Evolutionary conservation across 2,113 vertebrate genomes (phyloP).

Genomic region (Acrocephalus arundinaceus): DNA sequence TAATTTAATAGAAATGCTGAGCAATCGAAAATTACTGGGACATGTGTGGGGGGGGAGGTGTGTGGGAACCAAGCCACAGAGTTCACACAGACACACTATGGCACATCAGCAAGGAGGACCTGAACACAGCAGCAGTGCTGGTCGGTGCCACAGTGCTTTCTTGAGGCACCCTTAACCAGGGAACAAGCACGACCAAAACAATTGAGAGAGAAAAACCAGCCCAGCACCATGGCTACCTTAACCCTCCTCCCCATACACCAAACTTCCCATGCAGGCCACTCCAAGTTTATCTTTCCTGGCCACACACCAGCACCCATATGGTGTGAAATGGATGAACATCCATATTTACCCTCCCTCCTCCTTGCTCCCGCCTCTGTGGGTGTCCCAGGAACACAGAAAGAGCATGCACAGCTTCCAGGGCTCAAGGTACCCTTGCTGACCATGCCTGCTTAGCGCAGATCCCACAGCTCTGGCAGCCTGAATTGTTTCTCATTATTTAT

Average conservation of each 20-base stretch:
- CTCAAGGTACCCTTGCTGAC: conserved; percentile 15
- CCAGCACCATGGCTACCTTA: not conserved
- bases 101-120: not conserved
- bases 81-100: not conserved
- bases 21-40: conserved; percentile 2
- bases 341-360: not conserved
- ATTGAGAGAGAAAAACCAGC: not conserved
- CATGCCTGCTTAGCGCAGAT: not conserved
- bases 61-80: not conserved
- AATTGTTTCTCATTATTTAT: conserved; percentile 68
- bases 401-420: not conserved
- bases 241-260: not conserved
- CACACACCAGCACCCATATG: not conserved
- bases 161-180: not conserved
- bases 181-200: not conserved
- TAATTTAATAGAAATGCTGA: conserved; percentile 43
- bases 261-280: not conserved
- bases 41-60: accelerated
- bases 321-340: not conserved
- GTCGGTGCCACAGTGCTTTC: not conserved
- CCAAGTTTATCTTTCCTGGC: not conserved
- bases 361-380: not conserved
- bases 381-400: not conserved
- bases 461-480: conserved; percentile 32
- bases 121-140: not conserved